Evolutionary conservation across 2,113 vertebrate species (phyloP), one percentile per base, ranked within the genome.

Genomic region (Holacanthus passer): DNA sequence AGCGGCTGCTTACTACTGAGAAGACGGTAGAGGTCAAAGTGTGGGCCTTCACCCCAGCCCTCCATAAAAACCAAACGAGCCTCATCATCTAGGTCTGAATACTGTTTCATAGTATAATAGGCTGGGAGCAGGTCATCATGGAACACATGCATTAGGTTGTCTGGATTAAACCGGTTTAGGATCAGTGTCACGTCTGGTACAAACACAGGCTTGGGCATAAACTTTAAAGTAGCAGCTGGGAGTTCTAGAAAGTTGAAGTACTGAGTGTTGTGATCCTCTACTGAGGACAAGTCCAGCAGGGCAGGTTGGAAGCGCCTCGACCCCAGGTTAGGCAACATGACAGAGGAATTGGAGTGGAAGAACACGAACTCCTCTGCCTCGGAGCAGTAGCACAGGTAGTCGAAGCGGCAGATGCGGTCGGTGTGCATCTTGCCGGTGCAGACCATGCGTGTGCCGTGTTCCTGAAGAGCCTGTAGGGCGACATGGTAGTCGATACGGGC

Each of bases 211-310:
- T 97, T 98, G 62, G 98, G 96, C 97, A 99, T 96, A 58, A 97
- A 97, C 79, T 97, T 98, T 76, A 99, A 90, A 0, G 97, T 96
- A 1, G 96, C 95, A 5, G 96, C 96, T 0, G 98, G 98, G 80
- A 99, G 95, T 88, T 99, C 98, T 86, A 98, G 88, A 17, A 99
- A 99, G 92, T 99, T 99, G 90, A 99, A 99, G 89, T 99, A 99
- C 88, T 99, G 98, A 0, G 98, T 97, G 82, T 97, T 99, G 94
- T 99, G 98, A 93, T 99, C 98, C 79, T 99, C 98, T 56, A 99
- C 98, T 0, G 98, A 97, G 67, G 98, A 99, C 82, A 99, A 92
- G 92, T 99, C 98, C 0, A 99, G 94, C 77, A 99, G 93, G 17
- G 98, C 98, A 0, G 98, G 98, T 88, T 99, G 98, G 90, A 99